A percentile compares a stretch with the other conserved stretches of the same genome.
Conservation (phyloP, 2,797 vertebrate species). For the Aphelocoma californica region DNA sequence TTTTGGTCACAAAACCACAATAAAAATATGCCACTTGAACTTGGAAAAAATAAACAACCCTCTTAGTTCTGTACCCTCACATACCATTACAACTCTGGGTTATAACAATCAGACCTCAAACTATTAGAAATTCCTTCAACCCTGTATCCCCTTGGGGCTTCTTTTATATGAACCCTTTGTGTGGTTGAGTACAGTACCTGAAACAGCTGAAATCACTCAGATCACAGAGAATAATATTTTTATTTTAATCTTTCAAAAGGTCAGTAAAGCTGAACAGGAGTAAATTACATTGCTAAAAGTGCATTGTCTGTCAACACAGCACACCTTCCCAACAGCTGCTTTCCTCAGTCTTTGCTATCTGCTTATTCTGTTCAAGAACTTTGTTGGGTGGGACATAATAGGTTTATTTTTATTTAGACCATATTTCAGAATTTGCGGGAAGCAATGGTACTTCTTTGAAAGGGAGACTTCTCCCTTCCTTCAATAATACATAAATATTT, state of each 20-base stretch:
- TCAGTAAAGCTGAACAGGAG: conserved; percentile 67
- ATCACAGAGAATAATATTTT: conserved; percentile 64
- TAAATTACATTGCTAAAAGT: conserved; percentile 70
- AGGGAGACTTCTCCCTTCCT: background rate
- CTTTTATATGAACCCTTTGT: conserved; percentile 51
- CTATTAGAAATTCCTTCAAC: conserved; percentile 17
- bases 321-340: conserved; percentile 55
- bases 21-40: background rate
- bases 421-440: background rate
- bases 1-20: background rate
- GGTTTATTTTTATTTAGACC: conserved; percentile 8
- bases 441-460: background rate
- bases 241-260: conserved; percentile 73
- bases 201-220: conserved; percentile 50
- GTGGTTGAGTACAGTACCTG: conserved; percentile 6
- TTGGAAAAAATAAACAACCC: background rate
- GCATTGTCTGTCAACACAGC: conserved; percentile 51
- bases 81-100: background rate
- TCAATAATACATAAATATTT: background rate
- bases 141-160: background rate
- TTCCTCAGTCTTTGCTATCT: conserved; percentile 40
- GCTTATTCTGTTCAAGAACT: conserved; percentile 47
- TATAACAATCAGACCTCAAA: background rate
- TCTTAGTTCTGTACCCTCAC: background rate
- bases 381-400: background rate